Evolutionary conservation across 2,888 invertebrate species (phyloP), one percentile per base, ranked within the genome.

Genomic region (Drosophila gaucha): DNA sequence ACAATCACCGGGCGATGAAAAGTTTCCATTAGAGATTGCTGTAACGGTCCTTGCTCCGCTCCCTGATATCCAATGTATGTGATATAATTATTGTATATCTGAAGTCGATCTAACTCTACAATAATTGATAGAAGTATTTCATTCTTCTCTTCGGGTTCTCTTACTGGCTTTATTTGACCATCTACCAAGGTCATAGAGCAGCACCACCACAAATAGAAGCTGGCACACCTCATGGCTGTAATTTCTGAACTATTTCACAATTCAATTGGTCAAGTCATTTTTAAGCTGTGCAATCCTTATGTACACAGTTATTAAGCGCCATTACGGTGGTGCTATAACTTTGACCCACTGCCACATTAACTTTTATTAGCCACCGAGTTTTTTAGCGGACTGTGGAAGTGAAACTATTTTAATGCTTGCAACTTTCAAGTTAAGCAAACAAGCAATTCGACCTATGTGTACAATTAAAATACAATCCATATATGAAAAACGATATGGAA

Each of bases 181-280:
- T 14, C 6, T 36, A 47, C 54, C 12, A 69, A 4, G 9, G 9
- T n/a, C 22, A 51, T 14, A 30, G 56, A 10, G 33, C 70, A 62
- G 24, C 33, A 49, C 5, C 10, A 46, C 38, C 60, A 70, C 0
- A 71, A 6, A 38, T n/a, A 18, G 6, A 57, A 12, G 3, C 20
- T 28, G 14, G 50, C 30, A 49, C 33, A 50, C 52, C 14, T 59
- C 77, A 76, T 73, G 59, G 16, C 41, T 39, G 30, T 9, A 30
- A 10, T 8, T 46, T 31, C 1, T 26, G 14, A 18, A 76, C 77
- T 76, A 44, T 24, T 41, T 41, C 14, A 4, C 5, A 14, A 0
- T 6, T 9, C 8, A 26, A 10, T 16, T 12, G 6, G 12, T 6
- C 12, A 3, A 10, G 16, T 9, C 43, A 41, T 14, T 16, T 41